Conservation (phyloP, 35 echinoderm and acorn worm species). For the Eucidaris tribuloides region DNA sequence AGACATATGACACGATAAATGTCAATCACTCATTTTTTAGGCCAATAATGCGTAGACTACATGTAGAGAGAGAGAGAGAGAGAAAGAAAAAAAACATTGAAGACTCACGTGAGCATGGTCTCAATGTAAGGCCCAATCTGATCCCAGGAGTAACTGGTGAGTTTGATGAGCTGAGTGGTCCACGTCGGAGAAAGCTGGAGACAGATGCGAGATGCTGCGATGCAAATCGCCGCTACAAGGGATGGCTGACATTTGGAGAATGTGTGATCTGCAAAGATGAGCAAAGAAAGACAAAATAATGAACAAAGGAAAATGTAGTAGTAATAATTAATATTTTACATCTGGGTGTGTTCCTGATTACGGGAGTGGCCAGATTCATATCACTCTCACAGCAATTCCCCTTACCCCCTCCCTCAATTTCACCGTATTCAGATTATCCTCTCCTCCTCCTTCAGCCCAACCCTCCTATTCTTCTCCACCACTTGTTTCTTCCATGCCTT, state of each 20-base stretch:
- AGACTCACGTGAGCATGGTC: conserved; percentile 79
- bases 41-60: too few relatives aligned
- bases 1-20: not conserved
- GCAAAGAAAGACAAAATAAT: conserved; percentile 7
- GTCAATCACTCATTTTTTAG: not conserved
- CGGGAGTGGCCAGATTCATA: too few relatives aligned
- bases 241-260: conserved; percentile 87
- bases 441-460: too few relatives aligned
- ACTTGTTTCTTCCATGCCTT: too few relatives aligned
- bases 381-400: too few relatives aligned
- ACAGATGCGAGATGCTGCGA: conserved; percentile 86
- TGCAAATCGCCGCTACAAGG: conserved; percentile 82
- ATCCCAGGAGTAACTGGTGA: conserved; percentile 87
- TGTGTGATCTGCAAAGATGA: conserved; percentile 57
- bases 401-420: too few relatives aligned
- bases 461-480: too few relatives aligned
- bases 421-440: too few relatives aligned
- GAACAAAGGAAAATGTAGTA: too few relatives aligned
- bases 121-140: conserved; percentile 70
- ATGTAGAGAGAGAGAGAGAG: too few relatives aligned
- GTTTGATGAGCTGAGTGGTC: conserved; percentile 67
- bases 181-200: conserved; percentile 88
- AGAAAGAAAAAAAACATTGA: not conserved
- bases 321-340: too few relatives aligned
- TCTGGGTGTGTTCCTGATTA: too few relatives aligned